Evolutionary conservation across 2,888 invertebrate species (phyloP), one percentile per base, ranked within the genome.

Genomic region (Dryocosmus kuriphilus): DNA sequence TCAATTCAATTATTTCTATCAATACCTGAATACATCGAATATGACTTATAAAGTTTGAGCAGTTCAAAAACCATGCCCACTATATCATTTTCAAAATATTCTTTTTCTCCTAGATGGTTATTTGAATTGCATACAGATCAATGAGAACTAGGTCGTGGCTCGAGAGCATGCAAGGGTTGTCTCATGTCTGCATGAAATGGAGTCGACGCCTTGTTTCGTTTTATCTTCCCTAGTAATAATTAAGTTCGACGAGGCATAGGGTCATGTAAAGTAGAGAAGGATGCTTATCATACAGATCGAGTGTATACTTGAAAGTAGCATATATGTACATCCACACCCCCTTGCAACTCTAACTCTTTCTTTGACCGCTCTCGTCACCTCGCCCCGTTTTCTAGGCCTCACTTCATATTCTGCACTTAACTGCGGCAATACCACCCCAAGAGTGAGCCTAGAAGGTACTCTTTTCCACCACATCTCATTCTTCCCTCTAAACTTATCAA

Each of bases 231-330:
- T 61, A 78, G 79, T 81, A 82, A 84, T 85, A 86, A 87, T 87
- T 86, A 86, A 84, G 82, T 85, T 85, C 83, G 85, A 87, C 83
- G 81, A 80, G 79, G 81, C 76, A 73, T 80, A 71, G 65, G 75
- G 76, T 79, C 76, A 80, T 77, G 75, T 77, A 77, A 75, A 79
- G 76, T 51, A 71, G 71, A 67, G 67, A 71, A 62, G 74, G 81
- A 83, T 82, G 83, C 85, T 86, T 84, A 82, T 83, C 83, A 85
- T 80, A 38, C 79, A 84, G 85, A 84, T 85, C 83, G 86, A 85
- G 86, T 84, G 77, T 82, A 76, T 80, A 80, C 83, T 84, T 46
- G 81, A 85, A 85, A 83, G 80, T 84, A 84, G 84, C 79, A 79
- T 81, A 78, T 60, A 79, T 81, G 77, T 60, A 71, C 24, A 62